Base-by-base conservation (phyloP, 2,113 vertebrate genomes). In the Galbula dea region DNA sequence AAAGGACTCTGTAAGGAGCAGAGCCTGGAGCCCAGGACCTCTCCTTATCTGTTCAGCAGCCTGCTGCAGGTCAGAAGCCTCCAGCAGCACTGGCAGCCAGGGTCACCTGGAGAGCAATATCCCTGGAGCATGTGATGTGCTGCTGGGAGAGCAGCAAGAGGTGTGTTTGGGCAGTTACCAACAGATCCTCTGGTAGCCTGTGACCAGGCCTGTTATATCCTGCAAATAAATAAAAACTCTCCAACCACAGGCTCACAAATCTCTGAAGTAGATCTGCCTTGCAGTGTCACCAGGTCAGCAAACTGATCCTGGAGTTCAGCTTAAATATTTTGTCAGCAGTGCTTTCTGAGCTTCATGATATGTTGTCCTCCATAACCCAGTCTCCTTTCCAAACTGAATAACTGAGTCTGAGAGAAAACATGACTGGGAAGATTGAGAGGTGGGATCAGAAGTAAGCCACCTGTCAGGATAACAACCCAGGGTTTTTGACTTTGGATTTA, bases 371-470 rank as follows among this genome's bases (percentile, higher is more conserved):
- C 29, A 46, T 29, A 89, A 59, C 18, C 19, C 49, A 37, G 48
- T 36, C 58, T 61, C 77, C 76, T 68, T 81, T 79, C 69, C 62
- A 65, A 90, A 45, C 21, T 49, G 62, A 77, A 81, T 90, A 83
- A 77, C 51, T 89, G 54, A 62, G 45, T 66, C 83, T 83, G 88
- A 88, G 90, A 92, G 86, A 88, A 90, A 95, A 77, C 59, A 58
- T 63, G 43, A 74, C 63, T 89, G 73, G 3, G 4, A 66, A 94
- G 84, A 83, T 90, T 89, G 87, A 83, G 86, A 76, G 78, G 54
- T 80, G 73, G 95, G 78, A 89, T 94, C 91, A 95, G 85, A 91
- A 94, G 54, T 95, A 93, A 96, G 77, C 89, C 92, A 95, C 86
- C 89, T 91, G 95, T 92, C 94, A 95, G 89, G 69, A 76, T 90